Percentiles rank a stretch among this genome's conserved stretches.
Evolutionary conservation across 2,888 invertebrate genomes (phyloP).

Genomic region (Pantelozetes paolii): DNA sequence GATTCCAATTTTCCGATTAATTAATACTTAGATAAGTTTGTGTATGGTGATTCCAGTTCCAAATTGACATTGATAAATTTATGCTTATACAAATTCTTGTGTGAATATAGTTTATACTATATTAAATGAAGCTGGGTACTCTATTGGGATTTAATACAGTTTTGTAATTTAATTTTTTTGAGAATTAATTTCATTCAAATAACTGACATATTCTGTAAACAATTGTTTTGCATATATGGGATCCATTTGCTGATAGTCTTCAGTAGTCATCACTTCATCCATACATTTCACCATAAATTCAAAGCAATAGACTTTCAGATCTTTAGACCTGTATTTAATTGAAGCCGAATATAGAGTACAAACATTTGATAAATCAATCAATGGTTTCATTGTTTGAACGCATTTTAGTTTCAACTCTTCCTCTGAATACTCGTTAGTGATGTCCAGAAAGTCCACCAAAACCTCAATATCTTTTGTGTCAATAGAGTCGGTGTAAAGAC

Average conservation of each 20-base stretch:
- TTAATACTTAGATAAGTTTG: too few relatives aligned
- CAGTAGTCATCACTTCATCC: not conserved
- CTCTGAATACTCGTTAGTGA: slow-evolving; percentile 4
- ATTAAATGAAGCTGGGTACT: too few relatives aligned
- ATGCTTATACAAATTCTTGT: too few relatives aligned
- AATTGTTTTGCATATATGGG: not conserved
- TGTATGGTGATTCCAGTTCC: too few relatives aligned
- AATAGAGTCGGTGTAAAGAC: slow-evolving; percentile 15
- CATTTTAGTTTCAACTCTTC: not conserved
- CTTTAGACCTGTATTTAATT: not conserved
- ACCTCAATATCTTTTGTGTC: not conserved
- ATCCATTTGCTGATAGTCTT: not conserved
- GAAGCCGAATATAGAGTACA: slow-evolving; percentile 9
- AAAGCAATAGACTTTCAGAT: not conserved
- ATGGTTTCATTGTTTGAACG: not conserved
- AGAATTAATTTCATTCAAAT: not conserved
- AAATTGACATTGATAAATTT: too few relatives aligned
- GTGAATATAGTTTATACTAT: too few relatives aligned
- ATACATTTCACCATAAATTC: not conserved
- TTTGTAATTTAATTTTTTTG: too few relatives aligned
- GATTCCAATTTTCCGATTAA: too few relatives aligned
- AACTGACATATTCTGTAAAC: not conserved
- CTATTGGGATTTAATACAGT: too few relatives aligned
- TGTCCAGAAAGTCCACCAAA: not conserved
- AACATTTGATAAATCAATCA: not conserved